phyloP scores from a whole-genome alignment of 2,888 invertebrate genomes.

The Drosophila nr. perissopoda region DNA sequence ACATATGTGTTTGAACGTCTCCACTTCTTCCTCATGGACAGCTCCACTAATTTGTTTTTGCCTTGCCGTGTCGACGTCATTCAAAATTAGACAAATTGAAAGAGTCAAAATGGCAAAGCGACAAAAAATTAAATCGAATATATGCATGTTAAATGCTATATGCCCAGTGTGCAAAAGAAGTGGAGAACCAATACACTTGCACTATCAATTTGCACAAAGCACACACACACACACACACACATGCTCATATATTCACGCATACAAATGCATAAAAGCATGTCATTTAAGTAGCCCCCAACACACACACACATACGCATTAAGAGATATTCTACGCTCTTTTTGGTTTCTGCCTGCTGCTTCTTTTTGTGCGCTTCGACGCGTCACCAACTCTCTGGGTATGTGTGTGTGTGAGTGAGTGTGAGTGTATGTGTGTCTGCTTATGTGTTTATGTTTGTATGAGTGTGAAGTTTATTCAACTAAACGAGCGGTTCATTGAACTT shows the following conservation, averaged over 20 bases:
- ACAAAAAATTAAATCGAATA: constrained; percentile 33
- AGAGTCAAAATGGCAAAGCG: constrained; percentile 71
- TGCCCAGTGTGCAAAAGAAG: constrained; percentile 23
- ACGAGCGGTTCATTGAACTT: constrained; percentile 82
- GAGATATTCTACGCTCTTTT: constrained; percentile 69
- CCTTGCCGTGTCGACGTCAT: constrained; percentile 68
- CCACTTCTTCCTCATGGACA: constrained; percentile 28
- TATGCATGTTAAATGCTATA: neutral
- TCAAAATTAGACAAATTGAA: constrained; percentile 79
- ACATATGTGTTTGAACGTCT: constrained; percentile 5
- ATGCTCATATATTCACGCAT: neutral
- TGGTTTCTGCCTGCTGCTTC: constrained; percentile 61
- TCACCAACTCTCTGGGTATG: constrained; percentile 55
- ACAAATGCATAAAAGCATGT: constrained; percentile 36
- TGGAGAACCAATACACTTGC: constrained; percentile 41
- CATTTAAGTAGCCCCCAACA: constrained; percentile 71
- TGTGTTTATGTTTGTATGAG: constrained; percentile 15
- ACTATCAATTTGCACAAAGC: constrained; percentile 66
- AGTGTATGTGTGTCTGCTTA: constrained; percentile 7
- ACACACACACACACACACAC: constrained; percentile 24
- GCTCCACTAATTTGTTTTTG: constrained; percentile 71
- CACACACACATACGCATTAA: constrained; percentile 41
- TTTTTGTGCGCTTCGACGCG: constrained; percentile 70
- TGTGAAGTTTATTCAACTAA: constrained; percentile 80
- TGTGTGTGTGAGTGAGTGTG: constrained; percentile 14